Evolutionary conservation across 2,113 vertebrate species (phyloP).

Genomic region (Brevimyrus niger): DNA sequence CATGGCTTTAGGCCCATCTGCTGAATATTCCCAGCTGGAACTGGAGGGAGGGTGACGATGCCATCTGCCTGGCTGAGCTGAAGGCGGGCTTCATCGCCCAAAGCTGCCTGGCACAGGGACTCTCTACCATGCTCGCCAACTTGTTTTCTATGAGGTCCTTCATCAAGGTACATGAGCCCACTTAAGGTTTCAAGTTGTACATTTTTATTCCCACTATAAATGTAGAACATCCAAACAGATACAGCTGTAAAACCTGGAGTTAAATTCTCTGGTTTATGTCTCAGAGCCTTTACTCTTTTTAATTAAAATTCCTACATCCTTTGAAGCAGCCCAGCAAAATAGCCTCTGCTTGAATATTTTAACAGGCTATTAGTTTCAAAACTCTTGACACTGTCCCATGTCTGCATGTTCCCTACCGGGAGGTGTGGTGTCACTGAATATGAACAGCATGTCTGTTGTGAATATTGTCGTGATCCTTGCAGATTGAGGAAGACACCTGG

Average conservation of each 20-base stretch:
- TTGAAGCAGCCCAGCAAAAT: background rate
- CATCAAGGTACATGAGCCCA: slow-evolving; percentile 79
- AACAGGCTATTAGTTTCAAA: background rate
- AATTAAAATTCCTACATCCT: background rate
- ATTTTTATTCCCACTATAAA: background rate
- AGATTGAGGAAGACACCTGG: slow-evolving; percentile 99
- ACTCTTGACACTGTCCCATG: background rate
- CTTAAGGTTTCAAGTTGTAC: background rate
- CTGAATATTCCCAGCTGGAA: slow-evolving; percentile 99
- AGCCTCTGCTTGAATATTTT: background rate
- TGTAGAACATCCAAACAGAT: background rate
- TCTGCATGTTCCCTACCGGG: background rate
- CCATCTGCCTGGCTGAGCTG: slow-evolving; percentile 95
- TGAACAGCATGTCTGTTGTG: background rate
- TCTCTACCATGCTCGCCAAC: slow-evolving; percentile 99
- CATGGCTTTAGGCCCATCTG: slow-evolving; percentile 81
- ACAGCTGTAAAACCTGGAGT: background rate
- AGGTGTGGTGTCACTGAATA: background rate
- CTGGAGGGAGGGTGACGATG: slow-evolving; percentile 97
- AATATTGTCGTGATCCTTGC: slow-evolving; percentile 25
- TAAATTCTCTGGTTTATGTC: background rate
- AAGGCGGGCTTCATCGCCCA: slow-evolving; percentile 98
- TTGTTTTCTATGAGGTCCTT: slow-evolving; percentile 99
- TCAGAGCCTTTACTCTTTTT: background rate
- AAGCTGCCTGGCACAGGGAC: slow-evolving; percentile 97